Base-by-base conservation (phyloP, 1,140 invertebrate genomes). In the Papilio aristodemus region DNA sequence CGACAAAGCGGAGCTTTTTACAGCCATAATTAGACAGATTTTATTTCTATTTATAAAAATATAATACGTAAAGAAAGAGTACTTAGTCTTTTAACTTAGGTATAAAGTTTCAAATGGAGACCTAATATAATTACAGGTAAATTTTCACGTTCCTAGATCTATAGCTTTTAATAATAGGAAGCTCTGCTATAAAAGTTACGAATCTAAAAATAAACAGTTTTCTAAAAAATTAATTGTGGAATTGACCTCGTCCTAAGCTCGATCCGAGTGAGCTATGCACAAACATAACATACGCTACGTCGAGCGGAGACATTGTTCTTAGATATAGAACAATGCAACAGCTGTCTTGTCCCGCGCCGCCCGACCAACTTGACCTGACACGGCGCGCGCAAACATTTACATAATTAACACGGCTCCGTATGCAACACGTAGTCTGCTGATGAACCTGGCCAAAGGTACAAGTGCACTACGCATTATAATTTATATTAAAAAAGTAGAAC, bases 341-440 rank as follows among this genome's bases (percentile, higher is more conserved):
- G 59, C 59, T 62, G 59, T 38, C 32, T 38, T 50, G 43, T 17
- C 17, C 2, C 43, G 43, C 17, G 14, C 43, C 43, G 14, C 27
- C 8, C 58, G 27, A 9, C 59, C 59, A 62, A 37, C 59, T 62
- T 62, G 59, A 62, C 59, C 59, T 62, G 59, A 38, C 32, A 38
- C 59, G 32, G 59, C 57, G 22, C n/a, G 57, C 59, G 59, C 36
- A 1, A 62, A 62, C 59, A 62, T 37, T 62, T 62, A 4, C 59
- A 62, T 62, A 37, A 62, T 62, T 62, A 62, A 62, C n/a, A 37
- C 27, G 9, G 59, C 7, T 19, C 59, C 9, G 38, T 58, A 62
- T 62, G 59, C 59, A 62, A 62, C 59, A 62, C 59, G 59, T 62
- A 37, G 38, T 41, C 38, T 41, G 27, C 22, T 54, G 50, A n/a